Percentiles rank a stretch among this genome's conserved stretches.
phyloP scores from a whole-genome alignment of 1,140 invertebrate genomes.

The Drosophila ironensis region DNA sequence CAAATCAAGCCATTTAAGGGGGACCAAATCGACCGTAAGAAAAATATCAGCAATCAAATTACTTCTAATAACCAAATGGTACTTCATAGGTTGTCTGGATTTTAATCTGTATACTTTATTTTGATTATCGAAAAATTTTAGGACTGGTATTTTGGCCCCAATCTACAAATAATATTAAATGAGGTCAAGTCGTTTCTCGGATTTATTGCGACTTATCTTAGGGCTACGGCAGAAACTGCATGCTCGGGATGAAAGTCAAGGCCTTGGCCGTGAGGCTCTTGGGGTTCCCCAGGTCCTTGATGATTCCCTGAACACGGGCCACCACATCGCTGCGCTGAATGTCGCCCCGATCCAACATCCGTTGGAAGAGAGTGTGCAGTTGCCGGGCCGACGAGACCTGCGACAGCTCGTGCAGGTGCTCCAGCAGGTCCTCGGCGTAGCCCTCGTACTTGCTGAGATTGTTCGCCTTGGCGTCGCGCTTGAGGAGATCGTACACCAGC shows the following conservation, averaged over 20 bases:
- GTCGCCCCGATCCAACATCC: conserved; percentile 74
- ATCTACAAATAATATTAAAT: background rate
- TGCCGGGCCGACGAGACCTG: conserved; percentile 66
- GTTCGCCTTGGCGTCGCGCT: conserved; percentile 77
- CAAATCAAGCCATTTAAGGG: no score
- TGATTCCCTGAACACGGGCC: conserved; percentile 67
- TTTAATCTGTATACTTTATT: no score
- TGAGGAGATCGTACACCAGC: conserved; percentile 78
- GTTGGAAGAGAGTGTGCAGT: conserved; percentile 65
- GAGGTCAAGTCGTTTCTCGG: conserved; percentile 24
- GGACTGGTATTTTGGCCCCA: background rate
- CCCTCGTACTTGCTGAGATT: conserved; percentile 80
- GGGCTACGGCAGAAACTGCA: conserved; percentile 73
- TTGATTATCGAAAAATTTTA: background rate
- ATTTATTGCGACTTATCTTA: conserved; percentile 21
- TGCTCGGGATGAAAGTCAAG: conserved; percentile 64
- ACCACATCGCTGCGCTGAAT: conserved; percentile 76
- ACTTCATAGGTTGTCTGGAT: no score
- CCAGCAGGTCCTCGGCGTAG: conserved; percentile 69
- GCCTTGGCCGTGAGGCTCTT: conserved; percentile 71
- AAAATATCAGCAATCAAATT: no score
- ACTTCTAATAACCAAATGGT: no score
- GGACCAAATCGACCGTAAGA: no score
- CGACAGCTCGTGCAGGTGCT: conserved; percentile 64
- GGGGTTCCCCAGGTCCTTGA: conserved; percentile 76